These are phyloP conservation scores for Cerceris rybyensis DNA, from an alignment of 2,888 invertebrate genomes.

Conservation along the genomic window DNA sequence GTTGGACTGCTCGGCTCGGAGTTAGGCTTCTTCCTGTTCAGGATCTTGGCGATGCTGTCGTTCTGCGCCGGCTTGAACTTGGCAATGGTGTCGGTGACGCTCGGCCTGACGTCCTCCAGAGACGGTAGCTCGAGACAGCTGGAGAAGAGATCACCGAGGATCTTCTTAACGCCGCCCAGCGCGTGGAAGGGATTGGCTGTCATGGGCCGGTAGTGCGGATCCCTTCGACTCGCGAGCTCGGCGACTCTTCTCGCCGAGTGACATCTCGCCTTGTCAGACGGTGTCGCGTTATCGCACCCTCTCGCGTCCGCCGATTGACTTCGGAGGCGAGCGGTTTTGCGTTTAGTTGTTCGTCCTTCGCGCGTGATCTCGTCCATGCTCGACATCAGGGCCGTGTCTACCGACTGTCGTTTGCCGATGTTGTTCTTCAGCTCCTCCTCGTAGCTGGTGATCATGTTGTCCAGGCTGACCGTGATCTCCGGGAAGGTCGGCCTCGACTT, in stretches of 20 bases:
- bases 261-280: constrained; percentile 89
- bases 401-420: constrained; percentile 73
- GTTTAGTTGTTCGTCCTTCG: constrained; percentile 70
- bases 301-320: constrained; percentile 79
- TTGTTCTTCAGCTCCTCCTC: constrained; percentile 70
- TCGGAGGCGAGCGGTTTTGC: constrained; percentile 69
- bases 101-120: constrained; percentile 83
- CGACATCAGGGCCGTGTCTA: constrained; percentile 75
- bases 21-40: constrained; percentile 79
- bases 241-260: constrained; percentile 88
- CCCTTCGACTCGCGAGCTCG: constrained; percentile 93
- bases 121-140: constrained; percentile 91
- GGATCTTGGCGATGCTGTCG: constrained; percentile 78
- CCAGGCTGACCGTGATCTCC: constrained; percentile 88
- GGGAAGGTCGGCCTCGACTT: constrained; percentile 93
- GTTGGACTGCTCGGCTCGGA: constrained; percentile 80
- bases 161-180: constrained; percentile 90
- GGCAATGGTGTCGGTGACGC: constrained; percentile 82
- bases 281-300: constrained; percentile 83
- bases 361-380: constrained; percentile 77
- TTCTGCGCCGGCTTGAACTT: constrained; percentile 78
- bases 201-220: constrained; percentile 90
- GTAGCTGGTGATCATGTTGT: constrained; percentile 82
- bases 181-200: constrained; percentile 88
- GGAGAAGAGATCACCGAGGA: constrained; percentile 89